Evolutionary conservation across 1,140 invertebrate species (phyloP).

Genomic region (Drosophila bocki): DNA sequence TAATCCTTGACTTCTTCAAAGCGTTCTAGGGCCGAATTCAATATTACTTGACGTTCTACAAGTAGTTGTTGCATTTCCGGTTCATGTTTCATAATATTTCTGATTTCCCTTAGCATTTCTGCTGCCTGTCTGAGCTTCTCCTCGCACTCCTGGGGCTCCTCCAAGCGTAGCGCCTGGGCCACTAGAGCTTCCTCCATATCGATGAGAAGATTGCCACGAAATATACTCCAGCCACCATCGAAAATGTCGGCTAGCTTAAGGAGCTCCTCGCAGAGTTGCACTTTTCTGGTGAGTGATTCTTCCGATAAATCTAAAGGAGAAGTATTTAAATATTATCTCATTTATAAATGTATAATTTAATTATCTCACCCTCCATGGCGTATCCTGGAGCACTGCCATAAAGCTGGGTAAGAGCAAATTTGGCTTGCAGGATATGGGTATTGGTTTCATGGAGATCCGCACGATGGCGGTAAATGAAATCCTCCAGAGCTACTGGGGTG

Average conservation of each 20-base stretch:
- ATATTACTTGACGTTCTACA: conserved; percentile 35
- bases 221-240: conserved; percentile 88
- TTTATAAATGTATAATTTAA: neutral
- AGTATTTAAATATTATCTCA: no score
- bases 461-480: conserved; percentile 88
- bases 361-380: conserved; percentile 85
- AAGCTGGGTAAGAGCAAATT: conserved; percentile 88
- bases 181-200: conserved; percentile 88
- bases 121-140: conserved; percentile 46
- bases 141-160: conserved; percentile 39
- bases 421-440: conserved; percentile 88
- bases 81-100: conserved; percentile 68
- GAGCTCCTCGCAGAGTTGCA: conserved; percentile 88
- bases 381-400: conserved; percentile 88
- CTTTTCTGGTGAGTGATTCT: conserved; percentile 87
- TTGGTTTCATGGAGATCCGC: conserved; percentile 88
- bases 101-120: conserved; percentile 49
- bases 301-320: conserved; percentile 86
- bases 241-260: conserved; percentile 87
- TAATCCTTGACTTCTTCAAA: conserved; percentile 35
- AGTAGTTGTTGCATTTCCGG: conserved; percentile 61
- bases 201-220: conserved; percentile 88
- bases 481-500: conserved; percentile 87
- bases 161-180: conserved; percentile 85
- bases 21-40: conserved; percentile 45